phyloP scores from a whole-genome alignment of 1,140 invertebrate genomes.

The Asbolus verrucosus region DNA sequence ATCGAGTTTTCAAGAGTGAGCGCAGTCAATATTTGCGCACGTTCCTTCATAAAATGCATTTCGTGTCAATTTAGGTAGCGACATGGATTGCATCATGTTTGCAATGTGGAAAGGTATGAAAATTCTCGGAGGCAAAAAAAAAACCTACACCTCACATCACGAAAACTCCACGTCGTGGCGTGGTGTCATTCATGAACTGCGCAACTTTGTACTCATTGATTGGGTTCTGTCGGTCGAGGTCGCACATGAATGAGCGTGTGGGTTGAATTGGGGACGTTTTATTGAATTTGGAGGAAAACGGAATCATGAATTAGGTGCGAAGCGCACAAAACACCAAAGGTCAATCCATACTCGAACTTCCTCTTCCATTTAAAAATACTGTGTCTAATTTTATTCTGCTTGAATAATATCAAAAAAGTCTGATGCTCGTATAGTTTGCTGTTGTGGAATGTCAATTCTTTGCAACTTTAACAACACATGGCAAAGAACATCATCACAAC shows the following conservation, averaged over 20 bases:
- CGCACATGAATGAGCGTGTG: conserved; percentile 28
- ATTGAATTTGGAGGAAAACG: conserved; percentile 32
- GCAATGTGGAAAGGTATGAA: not conserved
- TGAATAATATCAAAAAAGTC: too few species aligned
- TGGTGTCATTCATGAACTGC: conserved; percentile 38
- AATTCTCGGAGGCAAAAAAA: not conserved
- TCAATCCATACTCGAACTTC: not conserved
- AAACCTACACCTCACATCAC: not conserved
- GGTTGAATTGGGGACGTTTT: conserved; percentile 39
- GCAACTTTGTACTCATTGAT: conserved; percentile 42
- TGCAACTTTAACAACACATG: not conserved
- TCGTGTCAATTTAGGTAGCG: too few species aligned
- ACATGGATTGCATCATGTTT: too few species aligned
- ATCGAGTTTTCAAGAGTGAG: not conserved
- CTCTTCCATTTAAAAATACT: too few species aligned
- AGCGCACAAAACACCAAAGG: not conserved
- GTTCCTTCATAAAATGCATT: too few species aligned
- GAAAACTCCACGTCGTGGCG: not conserved
- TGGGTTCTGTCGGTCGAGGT: conserved; percentile 34
- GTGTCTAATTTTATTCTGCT: too few species aligned
- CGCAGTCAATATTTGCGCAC: conserved; percentile 11
- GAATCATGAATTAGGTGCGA: not conserved
- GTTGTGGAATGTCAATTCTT: too few species aligned
- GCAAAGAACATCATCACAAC: not conserved
- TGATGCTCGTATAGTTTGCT: too few species aligned